Percentiles rank a stretch among this genome's conserved stretches.
These are phyloP conservation scores for Platygyra sinensis DNA, from an alignment of 64 coral and sea anemone species.

Conservation along the genomic window DNA sequence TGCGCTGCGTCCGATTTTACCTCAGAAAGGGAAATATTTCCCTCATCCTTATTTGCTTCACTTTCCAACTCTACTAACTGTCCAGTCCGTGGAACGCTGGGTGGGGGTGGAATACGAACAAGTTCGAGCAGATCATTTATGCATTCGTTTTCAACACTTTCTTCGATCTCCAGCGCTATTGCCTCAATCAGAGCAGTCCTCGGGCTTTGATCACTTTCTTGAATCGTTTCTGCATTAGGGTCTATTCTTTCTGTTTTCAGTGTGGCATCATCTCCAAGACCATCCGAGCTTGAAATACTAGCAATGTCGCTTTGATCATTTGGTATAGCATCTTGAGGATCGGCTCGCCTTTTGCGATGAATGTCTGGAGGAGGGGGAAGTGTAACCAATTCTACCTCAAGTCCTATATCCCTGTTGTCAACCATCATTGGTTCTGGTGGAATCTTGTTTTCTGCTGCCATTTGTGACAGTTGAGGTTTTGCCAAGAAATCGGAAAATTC, in stretches of 20 bases:
- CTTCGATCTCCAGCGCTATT: neutral
- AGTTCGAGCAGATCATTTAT: slow-evolving; percentile 14
- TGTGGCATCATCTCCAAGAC: neutral
- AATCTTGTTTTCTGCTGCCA: neutral
- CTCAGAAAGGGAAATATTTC: neutral
- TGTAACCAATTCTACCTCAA: slow-evolving; percentile 10
- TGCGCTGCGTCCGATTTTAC: neutral
- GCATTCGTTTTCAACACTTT: neutral
- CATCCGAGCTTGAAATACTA: neutral
- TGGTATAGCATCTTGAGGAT: neutral
- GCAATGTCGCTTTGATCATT: neutral
- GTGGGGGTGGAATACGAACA: slow-evolving; percentile 34
- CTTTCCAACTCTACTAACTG: neutral
- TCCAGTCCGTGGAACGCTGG: slow-evolving; percentile 12
- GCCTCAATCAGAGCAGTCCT: neutral
- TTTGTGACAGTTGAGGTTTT: neutral
- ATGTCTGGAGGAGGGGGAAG: slow-evolving; percentile 30
- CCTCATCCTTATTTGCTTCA: neutral
- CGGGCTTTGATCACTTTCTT: neutral
- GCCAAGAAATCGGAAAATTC: neutral
- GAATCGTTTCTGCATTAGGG: neutral
- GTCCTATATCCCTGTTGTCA: neutral
- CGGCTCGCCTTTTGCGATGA: neutral
- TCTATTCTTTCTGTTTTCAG: neutral
- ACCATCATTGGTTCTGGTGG: neutral